Evolutionary conservation across 1,140 invertebrate genomes (phyloP).

Genomic region (Melipona quadrifasciata): DNA sequence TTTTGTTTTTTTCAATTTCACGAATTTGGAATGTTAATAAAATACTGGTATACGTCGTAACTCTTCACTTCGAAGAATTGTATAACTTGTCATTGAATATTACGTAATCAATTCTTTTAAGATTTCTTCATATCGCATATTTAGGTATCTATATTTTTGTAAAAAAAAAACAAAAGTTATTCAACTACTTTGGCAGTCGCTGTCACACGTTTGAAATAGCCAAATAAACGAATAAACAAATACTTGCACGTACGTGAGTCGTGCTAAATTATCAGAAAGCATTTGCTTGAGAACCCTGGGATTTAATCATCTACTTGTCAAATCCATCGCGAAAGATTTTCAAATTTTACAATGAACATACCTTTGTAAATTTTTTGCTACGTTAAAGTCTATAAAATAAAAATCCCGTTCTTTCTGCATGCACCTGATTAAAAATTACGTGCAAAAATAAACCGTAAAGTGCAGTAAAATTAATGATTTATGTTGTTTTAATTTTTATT

Average conservation of each 20-base stretch:
- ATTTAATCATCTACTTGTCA: neutral
- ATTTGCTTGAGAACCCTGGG: neutral
- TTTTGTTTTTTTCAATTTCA: neutral
- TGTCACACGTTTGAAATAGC: constrained; percentile 9
- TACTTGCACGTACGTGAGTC: constrained; percentile 8
- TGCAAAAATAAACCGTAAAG: neutral
- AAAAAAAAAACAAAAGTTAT: neutral
- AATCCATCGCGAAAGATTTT: neutral
- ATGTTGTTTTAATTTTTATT: neutral
- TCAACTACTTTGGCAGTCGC: neutral
- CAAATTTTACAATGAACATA: neutral
- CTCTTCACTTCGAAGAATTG: neutral
- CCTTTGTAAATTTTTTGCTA: too few relatives aligned
- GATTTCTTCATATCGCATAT: neutral
- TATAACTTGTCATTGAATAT: neutral
- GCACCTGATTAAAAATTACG: neutral
- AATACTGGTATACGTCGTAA: neutral
- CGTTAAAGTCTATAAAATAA: neutral
- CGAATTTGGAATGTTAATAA: neutral
- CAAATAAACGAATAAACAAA: constrained; percentile 36
- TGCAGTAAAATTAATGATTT: neutral
- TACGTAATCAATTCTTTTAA: neutral
- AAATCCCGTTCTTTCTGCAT: neutral
- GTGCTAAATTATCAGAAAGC: constrained; percentile 8
- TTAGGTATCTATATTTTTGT: neutral